Base-by-base conservation (phyloP, 2,113 vertebrate species). In the Strix aluco region DNA sequence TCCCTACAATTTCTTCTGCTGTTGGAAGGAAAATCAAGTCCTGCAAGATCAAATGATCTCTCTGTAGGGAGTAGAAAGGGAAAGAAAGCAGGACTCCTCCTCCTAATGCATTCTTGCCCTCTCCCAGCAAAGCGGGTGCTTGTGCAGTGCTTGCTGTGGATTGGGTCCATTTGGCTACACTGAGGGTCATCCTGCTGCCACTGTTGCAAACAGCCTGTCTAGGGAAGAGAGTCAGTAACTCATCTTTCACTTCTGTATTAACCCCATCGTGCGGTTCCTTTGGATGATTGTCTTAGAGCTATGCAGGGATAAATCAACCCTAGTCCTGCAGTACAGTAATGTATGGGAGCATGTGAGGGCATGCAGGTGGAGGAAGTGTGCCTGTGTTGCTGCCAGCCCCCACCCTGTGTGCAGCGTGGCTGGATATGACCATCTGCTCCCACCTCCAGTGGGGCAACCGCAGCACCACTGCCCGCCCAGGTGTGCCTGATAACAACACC, bases 111-210 rank as follows among this genome's bases (percentile, higher is more conserved):
- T 51, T 55, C 36, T 57, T 40, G 34, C 17, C 8, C 11, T 78
- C 25, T 63, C 54, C 5, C 17, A 63, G 54, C 59, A 86, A 44
- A 36, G 61, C 36, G 22, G 59, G 29, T 0, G 4, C 46, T 42
- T 47, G 36, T 10, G 29, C 3, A 13, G n/a, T 14, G 70, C 65
- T 61, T 0, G 1, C 7, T 38, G n/a, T n/a, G 23, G 7, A 1
- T 49, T 0, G 6, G 6, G 6, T 40, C 42, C 0, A 0, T 46
- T n/a, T 46, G 36, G 58, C 59, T 40, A 2, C 16, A 0, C 47
- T 15, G 54, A 32, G 70, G 23, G 34, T 38, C 47, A 5, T 40
- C n/a, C 55, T 26, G 15, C 30, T 66, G 34, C 66, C 42, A 3
- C 25, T 22, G 36, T 18, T 77, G 62, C n/a, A 36, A 69, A 29